Conservation (phyloP, 1,140 invertebrate genomes). For the Brevipalpus yothersi region DNA sequence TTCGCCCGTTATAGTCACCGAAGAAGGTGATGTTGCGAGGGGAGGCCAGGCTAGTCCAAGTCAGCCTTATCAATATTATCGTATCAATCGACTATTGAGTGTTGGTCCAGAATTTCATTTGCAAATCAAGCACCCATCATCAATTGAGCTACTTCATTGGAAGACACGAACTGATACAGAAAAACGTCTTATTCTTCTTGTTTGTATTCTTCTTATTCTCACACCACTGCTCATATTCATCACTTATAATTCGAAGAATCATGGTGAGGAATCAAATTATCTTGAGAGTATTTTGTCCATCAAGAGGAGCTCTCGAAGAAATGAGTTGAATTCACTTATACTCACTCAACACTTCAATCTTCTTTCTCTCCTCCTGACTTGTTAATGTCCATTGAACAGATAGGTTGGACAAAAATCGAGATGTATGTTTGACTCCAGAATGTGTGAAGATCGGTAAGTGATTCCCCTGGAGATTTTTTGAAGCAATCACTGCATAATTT, state of each 20-base stretch:
- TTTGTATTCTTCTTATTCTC: background rate
- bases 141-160: background rate
- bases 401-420: no score
- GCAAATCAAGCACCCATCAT: background rate
- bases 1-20: background rate
- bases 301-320: background rate
- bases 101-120: background rate
- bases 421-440: background rate
- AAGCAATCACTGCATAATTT: background rate
- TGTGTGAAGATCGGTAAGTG: background rate
- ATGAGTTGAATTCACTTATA: background rate
- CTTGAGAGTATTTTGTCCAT: no score
- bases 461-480: background rate
- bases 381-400: background rate
- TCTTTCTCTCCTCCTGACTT: background rate
- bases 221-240: background rate
- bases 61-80: background rate
- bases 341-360: background rate
- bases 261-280: background rate
- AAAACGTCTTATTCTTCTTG: no score
- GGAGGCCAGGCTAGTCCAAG: background rate
- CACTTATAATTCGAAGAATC: background rate
- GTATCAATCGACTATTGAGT: background rate
- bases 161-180: no score
- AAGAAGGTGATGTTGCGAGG: background rate